Percentiles rank a stretch among this genome's conserved stretches.
phyloP scores from a whole-genome alignment of 2,888 invertebrate species.

The Xanthorhoe designata region DNA sequence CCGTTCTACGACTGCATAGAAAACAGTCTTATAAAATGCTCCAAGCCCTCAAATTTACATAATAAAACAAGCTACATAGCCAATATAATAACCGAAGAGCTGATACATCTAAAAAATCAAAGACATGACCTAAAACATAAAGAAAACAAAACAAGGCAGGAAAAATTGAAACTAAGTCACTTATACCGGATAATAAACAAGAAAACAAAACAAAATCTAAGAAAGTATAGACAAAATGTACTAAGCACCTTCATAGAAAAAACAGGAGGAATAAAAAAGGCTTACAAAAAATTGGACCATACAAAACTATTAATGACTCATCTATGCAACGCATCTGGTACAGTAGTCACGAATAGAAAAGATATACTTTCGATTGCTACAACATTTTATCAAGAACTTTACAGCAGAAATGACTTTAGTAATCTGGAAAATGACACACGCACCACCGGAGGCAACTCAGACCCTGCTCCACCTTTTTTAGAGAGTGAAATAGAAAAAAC shows the following conservation, averaged over 20 bases:
- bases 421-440: neutral
- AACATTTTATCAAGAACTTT: neutral
- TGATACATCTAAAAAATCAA: neutral
- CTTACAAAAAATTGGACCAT: neutral
- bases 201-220: neutral
- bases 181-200: conserved; percentile 7
- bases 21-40: conserved; percentile 5
- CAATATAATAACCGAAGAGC: conserved; percentile 4
- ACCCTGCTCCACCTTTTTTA: conserved; percentile 2
- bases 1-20: neutral
- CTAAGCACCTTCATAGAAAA: neutral
- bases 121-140: neutral
- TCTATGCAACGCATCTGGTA: neutral
- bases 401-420: neutral
- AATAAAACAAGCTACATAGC: neutral
- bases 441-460: neutral
- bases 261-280: conserved; percentile 6
- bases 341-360: neutral
- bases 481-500: conserved; percentile 6
- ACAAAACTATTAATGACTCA: conserved; percentile 2
- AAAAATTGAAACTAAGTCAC: neutral
- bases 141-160: neutral
- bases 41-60: neutral
- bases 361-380: neutral
- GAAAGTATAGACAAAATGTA: neutral